Percentiles rank a stretch among this genome's conserved stretches.
phyloP scores from a whole-genome alignment of 2,113 vertebrate genomes.

The Lethenteron reissneri region DNA sequence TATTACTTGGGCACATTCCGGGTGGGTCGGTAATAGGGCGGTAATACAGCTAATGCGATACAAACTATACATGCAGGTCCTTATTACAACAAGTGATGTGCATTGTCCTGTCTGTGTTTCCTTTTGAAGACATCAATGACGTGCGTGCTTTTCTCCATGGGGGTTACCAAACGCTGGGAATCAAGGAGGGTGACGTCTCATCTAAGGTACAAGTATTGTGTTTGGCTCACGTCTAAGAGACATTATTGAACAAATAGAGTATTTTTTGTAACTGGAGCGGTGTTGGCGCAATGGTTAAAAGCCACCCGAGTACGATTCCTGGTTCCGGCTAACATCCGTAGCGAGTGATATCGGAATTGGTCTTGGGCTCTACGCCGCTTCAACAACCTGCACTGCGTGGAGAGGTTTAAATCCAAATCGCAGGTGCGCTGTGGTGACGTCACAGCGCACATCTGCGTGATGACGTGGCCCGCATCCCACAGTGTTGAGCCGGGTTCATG shows the following conservation, averaged over 20 bases:
- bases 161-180: slow-evolving; percentile 28
- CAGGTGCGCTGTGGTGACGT: too few relatives aligned
- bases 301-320: background rate
- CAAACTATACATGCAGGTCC: background rate
- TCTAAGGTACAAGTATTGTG: slow-evolving; percentile 19
- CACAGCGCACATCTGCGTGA: too few relatives aligned
- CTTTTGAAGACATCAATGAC: slow-evolving; percentile 24
- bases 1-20: background rate
- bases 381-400: too few relatives aligned
- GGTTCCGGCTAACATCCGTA: background rate
- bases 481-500: too few relatives aligned
- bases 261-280: background rate
- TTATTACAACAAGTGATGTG: too few relatives aligned
- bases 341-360: background rate
- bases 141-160: slow-evolving; percentile 30
- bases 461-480: too few relatives aligned
- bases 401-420: too few relatives aligned
- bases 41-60: background rate
- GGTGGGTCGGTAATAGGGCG: background rate
- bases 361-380: too few relatives aligned
- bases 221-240: background rate
- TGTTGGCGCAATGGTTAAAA: background rate
- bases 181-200: slow-evolving; percentile 30
- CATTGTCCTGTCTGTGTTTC: background rate
- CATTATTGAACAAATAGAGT: background rate